Conservation (phyloP, 1,140 invertebrate species). For the Macrobrachium nipponense region DNA sequence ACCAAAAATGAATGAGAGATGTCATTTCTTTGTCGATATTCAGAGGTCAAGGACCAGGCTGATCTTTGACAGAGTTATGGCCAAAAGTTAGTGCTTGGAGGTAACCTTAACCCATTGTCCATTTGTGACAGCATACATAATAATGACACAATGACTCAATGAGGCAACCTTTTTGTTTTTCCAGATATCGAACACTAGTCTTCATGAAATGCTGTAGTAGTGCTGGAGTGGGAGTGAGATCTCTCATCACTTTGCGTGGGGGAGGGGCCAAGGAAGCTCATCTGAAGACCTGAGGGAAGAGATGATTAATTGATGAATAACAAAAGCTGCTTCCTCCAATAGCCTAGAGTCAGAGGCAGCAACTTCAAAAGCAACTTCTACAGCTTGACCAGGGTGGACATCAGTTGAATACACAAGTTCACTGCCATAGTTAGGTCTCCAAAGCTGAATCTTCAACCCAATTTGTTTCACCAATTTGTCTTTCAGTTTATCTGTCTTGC, state of each 20-base stretch:
- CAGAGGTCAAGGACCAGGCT: not conserved
- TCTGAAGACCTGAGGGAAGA: not conserved
- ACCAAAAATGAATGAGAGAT: too few species aligned
- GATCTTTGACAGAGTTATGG: too few species aligned
- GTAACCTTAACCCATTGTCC: not conserved
- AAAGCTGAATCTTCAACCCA: too few species aligned
- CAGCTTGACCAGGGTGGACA: not conserved
- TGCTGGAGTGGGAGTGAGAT: too few species aligned
- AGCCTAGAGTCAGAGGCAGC: not conserved
- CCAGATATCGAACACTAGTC: not conserved
- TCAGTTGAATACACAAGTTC: not conserved
- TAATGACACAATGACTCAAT: slow-evolving; percentile 16
- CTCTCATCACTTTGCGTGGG: too few species aligned
- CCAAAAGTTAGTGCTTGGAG: not conserved
- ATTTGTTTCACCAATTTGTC: too few species aligned
- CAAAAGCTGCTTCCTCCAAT: slow-evolving; percentile 1
- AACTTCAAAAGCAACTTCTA: not conserved
- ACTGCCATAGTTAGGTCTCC: too few species aligned
- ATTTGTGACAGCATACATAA: slow-evolving; percentile 7
- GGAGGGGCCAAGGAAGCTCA: too few species aligned
- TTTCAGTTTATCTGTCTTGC: too few species aligned
- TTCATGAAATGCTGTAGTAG: too few species aligned
- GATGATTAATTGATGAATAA: not conserved
- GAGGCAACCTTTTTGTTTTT: not conserved
- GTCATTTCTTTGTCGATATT: not conserved